Percentiles rank a stretch among this genome's conserved stretches.
These are phyloP conservation scores for Chelonus formosanus DNA, from an alignment of 2,888 invertebrate genomes.

Conservation along the genomic window DNA sequence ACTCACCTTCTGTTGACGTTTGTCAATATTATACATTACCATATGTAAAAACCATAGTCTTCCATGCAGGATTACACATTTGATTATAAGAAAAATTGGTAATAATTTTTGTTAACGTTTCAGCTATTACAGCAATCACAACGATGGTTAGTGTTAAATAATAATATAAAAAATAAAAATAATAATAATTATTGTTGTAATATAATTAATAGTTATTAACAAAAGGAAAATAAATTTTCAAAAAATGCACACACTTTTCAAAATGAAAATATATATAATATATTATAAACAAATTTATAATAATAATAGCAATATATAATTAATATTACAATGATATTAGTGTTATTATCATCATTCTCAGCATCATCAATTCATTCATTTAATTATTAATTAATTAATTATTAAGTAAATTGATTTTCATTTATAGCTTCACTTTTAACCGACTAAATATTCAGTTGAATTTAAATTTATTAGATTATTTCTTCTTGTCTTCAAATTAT, in stretches of 20 bases:
- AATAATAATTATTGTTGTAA: too few relatives aligned
- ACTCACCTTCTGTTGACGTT: too few relatives aligned
- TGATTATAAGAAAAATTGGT: too few relatives aligned
- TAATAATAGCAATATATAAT: constrained; percentile 54
- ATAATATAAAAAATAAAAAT: too few relatives aligned
- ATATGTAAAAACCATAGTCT: too few relatives aligned
- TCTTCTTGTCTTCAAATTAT: too few relatives aligned
- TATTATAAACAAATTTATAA: constrained; percentile 65
- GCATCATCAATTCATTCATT: constrained; percentile 48
- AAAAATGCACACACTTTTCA: constrained; percentile 46
- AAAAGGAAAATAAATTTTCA: constrained; percentile 47
- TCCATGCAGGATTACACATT: too few relatives aligned
- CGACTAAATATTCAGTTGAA: not conserved
- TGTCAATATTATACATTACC: too few relatives aligned
- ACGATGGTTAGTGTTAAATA: too few relatives aligned
- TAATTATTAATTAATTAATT: constrained; percentile 58
- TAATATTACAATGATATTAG: constrained; percentile 64
- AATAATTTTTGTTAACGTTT: too few relatives aligned
- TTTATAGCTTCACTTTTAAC: constrained; percentile 39
- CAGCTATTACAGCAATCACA: too few relatives aligned
- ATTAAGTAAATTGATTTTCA: constrained; percentile 57
- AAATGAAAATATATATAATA: constrained; percentile 60
- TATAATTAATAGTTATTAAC: constrained; percentile 37
- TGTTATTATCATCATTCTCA: constrained; percentile 44
- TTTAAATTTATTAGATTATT: too few relatives aligned